phyloP scores from a whole-genome alignment of 2,888 invertebrate genomes.

The Agrochola macilenta region DNA sequence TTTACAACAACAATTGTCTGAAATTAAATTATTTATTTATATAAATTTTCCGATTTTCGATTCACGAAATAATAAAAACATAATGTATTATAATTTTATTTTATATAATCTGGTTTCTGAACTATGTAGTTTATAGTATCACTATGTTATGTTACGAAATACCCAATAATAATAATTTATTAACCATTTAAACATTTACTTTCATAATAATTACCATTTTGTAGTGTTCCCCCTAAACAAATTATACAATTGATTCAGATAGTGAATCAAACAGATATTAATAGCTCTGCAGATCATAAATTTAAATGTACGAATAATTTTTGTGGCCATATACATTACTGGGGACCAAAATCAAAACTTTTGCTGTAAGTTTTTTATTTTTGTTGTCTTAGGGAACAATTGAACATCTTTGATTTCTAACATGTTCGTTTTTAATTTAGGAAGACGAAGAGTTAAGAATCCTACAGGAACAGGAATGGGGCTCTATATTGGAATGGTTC shows the following conservation, averaged over 20 bases:
- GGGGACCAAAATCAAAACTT: not conserved
- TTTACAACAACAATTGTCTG: not conserved
- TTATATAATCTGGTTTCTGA: not conserved
- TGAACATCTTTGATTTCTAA: not conserved
- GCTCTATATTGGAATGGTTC: conserved; percentile 97
- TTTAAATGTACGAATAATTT: not conserved
- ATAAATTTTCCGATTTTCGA: not conserved
- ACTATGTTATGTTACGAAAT: not conserved
- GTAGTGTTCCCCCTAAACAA: not conserved
- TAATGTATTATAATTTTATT: not conserved
- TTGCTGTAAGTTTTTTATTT: not conserved
- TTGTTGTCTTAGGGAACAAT: not conserved
- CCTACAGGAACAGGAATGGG: conserved; percentile 96
- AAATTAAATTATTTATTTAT: no score
- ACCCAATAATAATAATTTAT: not conserved
- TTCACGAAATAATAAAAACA: not conserved
- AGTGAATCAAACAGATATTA: not conserved
- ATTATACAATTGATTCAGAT: not conserved
- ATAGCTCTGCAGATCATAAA: not conserved
- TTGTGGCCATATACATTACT: not conserved
- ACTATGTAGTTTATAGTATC: not conserved
- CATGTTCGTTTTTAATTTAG: conserved; percentile 80
- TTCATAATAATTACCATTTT: not conserved
- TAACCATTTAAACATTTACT: not conserved
- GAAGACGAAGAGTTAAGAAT: conserved; percentile 94